Conservation (phyloP, 2,888 invertebrate genomes). For the Aproaerema taeniolella region DNA sequence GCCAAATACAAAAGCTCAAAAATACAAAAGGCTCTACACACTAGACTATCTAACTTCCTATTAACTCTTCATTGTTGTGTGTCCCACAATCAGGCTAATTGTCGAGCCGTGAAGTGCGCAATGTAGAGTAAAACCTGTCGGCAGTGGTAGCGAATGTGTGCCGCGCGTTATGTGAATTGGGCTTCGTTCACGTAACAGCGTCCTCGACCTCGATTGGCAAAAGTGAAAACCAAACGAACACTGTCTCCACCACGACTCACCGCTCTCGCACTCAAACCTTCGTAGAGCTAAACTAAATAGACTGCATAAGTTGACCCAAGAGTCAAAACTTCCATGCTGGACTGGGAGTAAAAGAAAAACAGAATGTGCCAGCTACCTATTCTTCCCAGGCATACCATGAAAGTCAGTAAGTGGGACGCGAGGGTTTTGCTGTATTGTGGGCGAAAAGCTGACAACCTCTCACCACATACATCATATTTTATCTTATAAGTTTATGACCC, state of each 20-base stretch:
- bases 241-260: constrained; percentile 24
- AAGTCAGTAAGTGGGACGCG: not conserved
- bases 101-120: no score
- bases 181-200: constrained; percentile 44
- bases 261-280: not conserved
- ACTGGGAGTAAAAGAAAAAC: not conserved
- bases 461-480: no score
- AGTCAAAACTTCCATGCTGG: no score
- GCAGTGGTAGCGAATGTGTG: constrained; percentile 2
- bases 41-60: not conserved
- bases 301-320: not conserved
- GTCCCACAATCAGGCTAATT: no score
- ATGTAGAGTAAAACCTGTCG: constrained; percentile 4
- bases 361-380: not conserved
- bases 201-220: constrained; percentile 63
- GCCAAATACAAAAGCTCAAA: not conserved
- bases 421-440: no score
- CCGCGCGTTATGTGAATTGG: constrained; percentile 18
- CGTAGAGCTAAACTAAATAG: not conserved
- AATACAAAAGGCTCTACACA: not conserved
- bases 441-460: no score
- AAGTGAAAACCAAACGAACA: constrained; percentile 62
- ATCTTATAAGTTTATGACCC: no score
- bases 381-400: not conserved
- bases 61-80: no score